phyloP scores from a whole-genome alignment of 2,113 vertebrate genomes.

The Vireo altiloquus region DNA sequence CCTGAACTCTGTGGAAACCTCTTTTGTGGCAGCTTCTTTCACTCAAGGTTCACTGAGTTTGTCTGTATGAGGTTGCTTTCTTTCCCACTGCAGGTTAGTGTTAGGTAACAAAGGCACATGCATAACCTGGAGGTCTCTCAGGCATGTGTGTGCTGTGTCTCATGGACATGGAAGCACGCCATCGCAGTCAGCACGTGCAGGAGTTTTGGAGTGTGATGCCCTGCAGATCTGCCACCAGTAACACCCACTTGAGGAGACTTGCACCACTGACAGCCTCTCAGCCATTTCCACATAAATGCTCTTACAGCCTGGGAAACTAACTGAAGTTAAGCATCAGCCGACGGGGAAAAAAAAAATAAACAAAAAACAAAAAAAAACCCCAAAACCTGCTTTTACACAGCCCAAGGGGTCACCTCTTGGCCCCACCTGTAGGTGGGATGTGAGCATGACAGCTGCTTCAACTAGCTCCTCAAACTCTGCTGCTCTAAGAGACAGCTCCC shows the following conservation, averaged over 20 bases:
- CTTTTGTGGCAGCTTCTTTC: background rate
- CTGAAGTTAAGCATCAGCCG: background rate
- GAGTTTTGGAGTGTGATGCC: background rate
- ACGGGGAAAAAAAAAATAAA: too few relatives aligned
- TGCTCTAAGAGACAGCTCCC: background rate
- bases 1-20: background rate
- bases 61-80: background rate
- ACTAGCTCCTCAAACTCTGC: background rate
- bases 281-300: background rate
- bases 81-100: background rate
- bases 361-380: too few relatives aligned
- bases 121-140: background rate
- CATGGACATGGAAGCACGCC: rapidly evolving
- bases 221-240: background rate
- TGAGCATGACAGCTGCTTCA: background rate
- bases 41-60: background rate
- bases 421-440: background rate
- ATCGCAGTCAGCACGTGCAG: background rate
- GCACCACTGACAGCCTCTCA: background rate
- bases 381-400: background rate
- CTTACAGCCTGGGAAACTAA: background rate
- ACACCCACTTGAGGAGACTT: background rate
- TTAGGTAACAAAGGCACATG: background rate
- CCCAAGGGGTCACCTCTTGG: background rate
- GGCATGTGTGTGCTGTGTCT: rapidly evolving